phyloP scores from a whole-genome alignment of 2,113 vertebrate species.

The Sturnus vulgaris region DNA sequence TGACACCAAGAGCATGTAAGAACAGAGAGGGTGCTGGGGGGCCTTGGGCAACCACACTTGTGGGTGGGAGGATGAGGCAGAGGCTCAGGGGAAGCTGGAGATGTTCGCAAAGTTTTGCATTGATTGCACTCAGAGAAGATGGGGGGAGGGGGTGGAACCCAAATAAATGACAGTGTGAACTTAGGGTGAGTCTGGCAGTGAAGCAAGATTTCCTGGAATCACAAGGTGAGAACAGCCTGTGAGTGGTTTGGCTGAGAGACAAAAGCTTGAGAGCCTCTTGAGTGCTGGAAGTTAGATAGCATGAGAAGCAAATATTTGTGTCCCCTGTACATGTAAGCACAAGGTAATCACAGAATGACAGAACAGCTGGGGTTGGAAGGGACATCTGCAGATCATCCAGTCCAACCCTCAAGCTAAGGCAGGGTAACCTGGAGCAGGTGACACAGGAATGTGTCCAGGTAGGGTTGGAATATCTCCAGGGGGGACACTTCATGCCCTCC shows the following conservation, averaged over 20 bases:
- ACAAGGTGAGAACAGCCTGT: not conserved
- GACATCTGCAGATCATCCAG: not conserved
- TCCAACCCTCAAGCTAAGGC: not conserved
- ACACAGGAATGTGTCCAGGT: not conserved
- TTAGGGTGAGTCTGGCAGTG: not conserved
- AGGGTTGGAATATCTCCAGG: not conserved
- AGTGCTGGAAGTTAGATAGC: not conserved
- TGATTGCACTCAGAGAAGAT: not conserved
- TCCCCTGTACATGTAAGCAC: not conserved
- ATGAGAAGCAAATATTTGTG: not conserved
- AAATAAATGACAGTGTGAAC: not conserved
- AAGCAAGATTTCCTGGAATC: conserved; percentile 38
- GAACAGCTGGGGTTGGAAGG: not conserved
- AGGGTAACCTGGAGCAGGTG: not conserved
- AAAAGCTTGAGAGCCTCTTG: not conserved
- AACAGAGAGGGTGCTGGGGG: not conserved
- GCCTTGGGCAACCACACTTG: not conserved
- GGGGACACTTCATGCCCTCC: not conserved
- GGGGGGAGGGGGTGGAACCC: not conserved
- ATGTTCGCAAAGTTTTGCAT: not conserved
- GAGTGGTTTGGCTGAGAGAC: not conserved
- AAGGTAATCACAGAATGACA: not conserved
- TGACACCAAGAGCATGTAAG: conserved; percentile 27
- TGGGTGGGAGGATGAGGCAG: not conserved
- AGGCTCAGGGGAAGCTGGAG: conserved; percentile 32